These are phyloP conservation scores for Alethe castanea DNA, from an alignment of 2,113 vertebrate species.

Conservation along the genomic window DNA sequence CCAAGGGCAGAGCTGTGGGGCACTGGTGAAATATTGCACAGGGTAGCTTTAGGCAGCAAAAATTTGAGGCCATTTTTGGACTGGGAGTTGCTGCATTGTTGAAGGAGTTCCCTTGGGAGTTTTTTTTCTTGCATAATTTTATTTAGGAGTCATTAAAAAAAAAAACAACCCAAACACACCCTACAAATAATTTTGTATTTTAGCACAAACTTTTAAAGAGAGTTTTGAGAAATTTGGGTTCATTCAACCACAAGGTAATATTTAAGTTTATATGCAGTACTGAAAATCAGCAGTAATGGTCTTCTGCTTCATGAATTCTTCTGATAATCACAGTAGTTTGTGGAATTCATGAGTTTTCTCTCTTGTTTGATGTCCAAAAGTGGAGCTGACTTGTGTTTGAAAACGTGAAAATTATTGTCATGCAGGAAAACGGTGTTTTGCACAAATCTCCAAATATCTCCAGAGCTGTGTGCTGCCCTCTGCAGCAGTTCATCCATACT, in stretches of 20 bases:
- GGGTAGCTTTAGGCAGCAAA: not conserved
- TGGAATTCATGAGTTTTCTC: not conserved
- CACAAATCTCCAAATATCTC: not conserved
- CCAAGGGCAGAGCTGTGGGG: not conserved
- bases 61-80: not conserved
- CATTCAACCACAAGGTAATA: not conserved
- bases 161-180: not conserved
- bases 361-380: rapidly evolving
- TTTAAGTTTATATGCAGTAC: not conserved
- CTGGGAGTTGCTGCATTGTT: too few species aligned
- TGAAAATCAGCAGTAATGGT: not conserved
- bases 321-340: not conserved
- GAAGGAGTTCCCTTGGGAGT: not conserved
- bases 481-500: constrained; percentile 19
- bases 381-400: not conserved
- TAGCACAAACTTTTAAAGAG: not conserved
- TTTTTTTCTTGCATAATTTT: not conserved
- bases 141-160: not conserved
- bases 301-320: not conserved
- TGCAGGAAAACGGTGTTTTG: not conserved
- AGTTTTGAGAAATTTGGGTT: not conserved
- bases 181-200: not conserved
- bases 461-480: constrained; percentile 35
- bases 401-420: not conserved
- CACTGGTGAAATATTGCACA: not conserved